phyloP scores from a whole-genome alignment of 2,797 vertebrate genomes.

The Phataginus tetradactyla region DNA sequence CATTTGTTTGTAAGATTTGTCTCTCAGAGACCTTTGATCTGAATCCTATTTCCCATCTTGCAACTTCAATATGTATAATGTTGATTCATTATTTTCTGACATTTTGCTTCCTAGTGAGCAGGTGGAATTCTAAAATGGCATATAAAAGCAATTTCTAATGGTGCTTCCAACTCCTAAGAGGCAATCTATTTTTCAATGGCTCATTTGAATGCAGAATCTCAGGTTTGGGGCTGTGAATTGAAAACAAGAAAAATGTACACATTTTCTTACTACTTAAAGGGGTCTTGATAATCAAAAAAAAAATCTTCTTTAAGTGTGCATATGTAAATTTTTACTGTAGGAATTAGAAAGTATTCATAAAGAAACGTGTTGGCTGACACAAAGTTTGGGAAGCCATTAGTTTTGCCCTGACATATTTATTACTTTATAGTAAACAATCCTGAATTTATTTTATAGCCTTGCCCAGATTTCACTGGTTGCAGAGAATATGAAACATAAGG shows the following conservation, averaged over 20 bases:
- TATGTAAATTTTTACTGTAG: background rate
- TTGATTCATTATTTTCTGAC: slow-evolving; percentile 86
- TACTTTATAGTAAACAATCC: background rate
- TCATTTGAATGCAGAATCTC: slow-evolving; percentile 70
- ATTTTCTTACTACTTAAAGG: background rate
- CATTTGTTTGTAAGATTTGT: slow-evolving; percentile 82
- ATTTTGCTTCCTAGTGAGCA: slow-evolving; percentile 83
- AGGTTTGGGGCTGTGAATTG: slow-evolving; percentile 31
- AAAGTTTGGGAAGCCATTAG: background rate
- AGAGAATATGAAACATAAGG: background rate
- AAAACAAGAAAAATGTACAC: slow-evolving; percentile 39
- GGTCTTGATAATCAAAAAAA: background rate
- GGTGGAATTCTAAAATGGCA: slow-evolving; percentile 82
- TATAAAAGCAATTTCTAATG: slow-evolving; percentile 83
- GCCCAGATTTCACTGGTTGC: background rate
- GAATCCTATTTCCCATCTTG: slow-evolving; percentile 80
- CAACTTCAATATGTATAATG: slow-evolving; percentile 80
- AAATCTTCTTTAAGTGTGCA: background rate
- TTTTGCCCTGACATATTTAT: background rate
- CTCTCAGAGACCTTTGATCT: slow-evolving; percentile 84
- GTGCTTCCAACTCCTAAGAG: slow-evolving; percentile 63
- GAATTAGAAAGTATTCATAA: background rate
- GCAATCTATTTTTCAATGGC: slow-evolving; percentile 70
- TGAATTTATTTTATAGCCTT: background rate
- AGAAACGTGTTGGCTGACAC: background rate